Conservation (phyloP, 2,888 invertebrate species). For the Chirona hameri region DNA sequence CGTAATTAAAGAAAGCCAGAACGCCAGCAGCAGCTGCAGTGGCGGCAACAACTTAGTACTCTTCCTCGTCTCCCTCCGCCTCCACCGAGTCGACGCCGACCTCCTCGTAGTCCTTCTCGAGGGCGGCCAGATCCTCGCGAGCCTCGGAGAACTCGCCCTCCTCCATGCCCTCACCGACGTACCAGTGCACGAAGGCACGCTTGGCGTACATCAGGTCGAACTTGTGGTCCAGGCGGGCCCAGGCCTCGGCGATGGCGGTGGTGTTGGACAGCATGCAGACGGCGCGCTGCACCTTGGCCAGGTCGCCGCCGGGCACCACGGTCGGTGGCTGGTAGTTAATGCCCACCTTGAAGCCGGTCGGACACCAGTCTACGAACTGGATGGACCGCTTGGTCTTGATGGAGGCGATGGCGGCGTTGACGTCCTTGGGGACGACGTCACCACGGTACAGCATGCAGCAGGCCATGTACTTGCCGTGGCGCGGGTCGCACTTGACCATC, state of each 20-base stretch:
- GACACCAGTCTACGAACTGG: slow-evolving; percentile 53
- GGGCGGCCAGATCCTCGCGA: slow-evolving; percentile 50
- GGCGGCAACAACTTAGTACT: slow-evolving; percentile 35
- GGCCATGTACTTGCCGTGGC: slow-evolving; percentile 49
- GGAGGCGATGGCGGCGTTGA: slow-evolving; percentile 47
- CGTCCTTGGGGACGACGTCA: slow-evolving; percentile 53
- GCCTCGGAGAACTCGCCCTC: slow-evolving; percentile 52
- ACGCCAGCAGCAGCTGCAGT: too few relatives aligned
- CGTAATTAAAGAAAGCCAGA: too few relatives aligned
- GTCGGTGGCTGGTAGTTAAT: slow-evolving; percentile 94
- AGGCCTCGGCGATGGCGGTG: slow-evolving; percentile 58
- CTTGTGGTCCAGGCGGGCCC: slow-evolving; percentile 57
- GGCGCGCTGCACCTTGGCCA: slow-evolving; percentile 56
- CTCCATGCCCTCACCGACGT: slow-evolving; percentile 54
- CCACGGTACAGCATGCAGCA: slow-evolving; percentile 53
- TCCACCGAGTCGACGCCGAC: slow-evolving; percentile 46
- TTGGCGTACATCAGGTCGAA: slow-evolving; percentile 57
- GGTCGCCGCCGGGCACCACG: slow-evolving; percentile 91
- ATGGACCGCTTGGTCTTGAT: slow-evolving; percentile 52
- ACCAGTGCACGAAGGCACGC: slow-evolving; percentile 53
- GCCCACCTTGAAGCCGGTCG: slow-evolving; percentile 58
- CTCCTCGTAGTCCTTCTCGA: slow-evolving; percentile 50
- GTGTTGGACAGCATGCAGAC: slow-evolving; percentile 58
- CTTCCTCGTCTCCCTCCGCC: slow-evolving; percentile 39
- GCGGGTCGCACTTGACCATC: slow-evolving; percentile 45